A percentile compares a stretch with the other conserved stretches of the same genome.
These are phyloP conservation scores for Teleopsis dalmanni DNA, from an alignment of 1,140 invertebrate species.

Conservation along the genomic window DNA sequence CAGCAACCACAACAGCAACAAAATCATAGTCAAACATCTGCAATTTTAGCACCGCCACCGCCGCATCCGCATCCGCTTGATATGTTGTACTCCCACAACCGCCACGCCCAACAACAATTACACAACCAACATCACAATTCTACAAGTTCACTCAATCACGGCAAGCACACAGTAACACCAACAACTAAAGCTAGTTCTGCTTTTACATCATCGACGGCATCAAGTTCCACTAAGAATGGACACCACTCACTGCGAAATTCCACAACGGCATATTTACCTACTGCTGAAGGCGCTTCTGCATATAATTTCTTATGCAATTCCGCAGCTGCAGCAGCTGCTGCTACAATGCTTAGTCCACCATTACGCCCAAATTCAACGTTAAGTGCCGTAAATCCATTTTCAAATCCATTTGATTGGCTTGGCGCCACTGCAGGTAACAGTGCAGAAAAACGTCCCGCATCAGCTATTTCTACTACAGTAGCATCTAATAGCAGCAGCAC, in stretches of 20 bases:
- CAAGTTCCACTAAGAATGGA: not conserved
- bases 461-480: not conserved
- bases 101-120: conserved; percentile 12
- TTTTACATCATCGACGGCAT: conserved; percentile 4
- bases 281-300: conserved; percentile 32
- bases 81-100: conserved; percentile 44
- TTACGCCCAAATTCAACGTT: conserved; percentile 14
- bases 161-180: conserved; percentile 10
- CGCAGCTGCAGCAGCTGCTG: conserved; percentile 12
- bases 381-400: conserved; percentile 13
- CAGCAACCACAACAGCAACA: conserved; percentile 22
- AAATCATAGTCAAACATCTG: conserved; percentile 1
- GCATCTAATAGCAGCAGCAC: not conserved
- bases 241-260: not conserved
- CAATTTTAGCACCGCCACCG: conserved; percentile 16
- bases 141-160: too few species aligned
- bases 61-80: conserved; percentile 24
- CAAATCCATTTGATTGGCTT: conserved; percentile 13
- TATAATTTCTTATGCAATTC: conserved; percentile 30
- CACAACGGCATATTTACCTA: conserved; percentile 14
- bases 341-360: conserved; percentile 36
- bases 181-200: conserved; percentile 11
- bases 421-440: not conserved
- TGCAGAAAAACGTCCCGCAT: conserved; percentile 11
- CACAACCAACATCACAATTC: conserved; percentile 20